Evolutionary conservation across 2,797 vertebrate genomes (phyloP), one percentile per base, ranked within the genome.

Genomic region (Odontamblyopus lacepedii): DNA sequence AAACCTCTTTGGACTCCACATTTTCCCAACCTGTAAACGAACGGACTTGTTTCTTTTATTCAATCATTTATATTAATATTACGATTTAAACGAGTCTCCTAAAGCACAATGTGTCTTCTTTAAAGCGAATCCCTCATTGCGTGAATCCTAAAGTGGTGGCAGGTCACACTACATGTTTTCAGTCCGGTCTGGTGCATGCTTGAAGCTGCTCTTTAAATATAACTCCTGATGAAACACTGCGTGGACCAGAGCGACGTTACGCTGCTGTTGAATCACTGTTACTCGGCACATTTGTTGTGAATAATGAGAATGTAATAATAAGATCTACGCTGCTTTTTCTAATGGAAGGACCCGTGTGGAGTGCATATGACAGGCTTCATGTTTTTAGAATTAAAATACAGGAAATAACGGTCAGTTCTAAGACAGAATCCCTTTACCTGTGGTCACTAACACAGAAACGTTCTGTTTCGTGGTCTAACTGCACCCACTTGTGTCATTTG

Each of bases 321-420:
- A 69, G 27, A 51, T 79, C 15, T 15, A 48, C 44, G 38, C 57
- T 80, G 63, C 55, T 81, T 60, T 63, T 63, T 71, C 84, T 83
- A 85, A 88, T 84, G 66, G 84, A 85, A 78, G 72, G 6, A 83
- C 84, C 1, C 15, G 12, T 15, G 5, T 15, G 15, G 6, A 48
- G 44, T 48, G 44, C 44, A 48, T 15, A 48, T 48, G 44, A 48
- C 44, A 48, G 44, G 13, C 16, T 48, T 48, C 44, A 48, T 48
- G 44, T 48, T 48, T 15, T 48, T 13, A 15, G 15, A 15, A 48
- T 48, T 4, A 48, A 16, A 4, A 48, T 48, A 48, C 13, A 48
- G 12, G 3, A 48, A 13, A 11, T 13, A 44, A 3, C 2, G 41
- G 41, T 44, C 2, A 44, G 12, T 44, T 13, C 3, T 44, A 13